phyloP scores from a whole-genome alignment of 2,797 vertebrate species.

The Cirrhinus mrigala region DNA sequence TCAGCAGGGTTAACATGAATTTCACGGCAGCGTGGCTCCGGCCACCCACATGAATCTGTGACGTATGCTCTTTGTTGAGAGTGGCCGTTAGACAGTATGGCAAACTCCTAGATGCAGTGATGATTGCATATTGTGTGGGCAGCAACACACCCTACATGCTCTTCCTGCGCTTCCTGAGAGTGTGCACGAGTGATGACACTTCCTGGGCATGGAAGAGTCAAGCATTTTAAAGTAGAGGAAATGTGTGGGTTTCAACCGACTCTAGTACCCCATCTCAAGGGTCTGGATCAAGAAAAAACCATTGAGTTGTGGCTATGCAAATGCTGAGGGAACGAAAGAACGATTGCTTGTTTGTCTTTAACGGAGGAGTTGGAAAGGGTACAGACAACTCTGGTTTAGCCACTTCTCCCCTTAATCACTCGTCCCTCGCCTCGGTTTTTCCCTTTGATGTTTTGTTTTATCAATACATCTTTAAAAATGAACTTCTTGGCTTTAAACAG shows the following conservation, averaged over 20 bases:
- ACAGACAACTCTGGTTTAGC: neutral
- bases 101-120: constrained; percentile 37
- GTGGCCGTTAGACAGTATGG: neutral
- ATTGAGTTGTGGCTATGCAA: constrained; percentile 51
- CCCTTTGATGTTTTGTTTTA: constrained; percentile 65
- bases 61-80: constrained; percentile 25
- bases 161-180: constrained; percentile 43
- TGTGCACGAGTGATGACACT: constrained; percentile 60
- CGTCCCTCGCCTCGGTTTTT: constrained; percentile 28
- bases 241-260: constrained; percentile 51
- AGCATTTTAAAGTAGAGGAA: constrained; percentile 53
- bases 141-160: constrained; percentile 25
- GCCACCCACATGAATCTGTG: constrained; percentile 52
- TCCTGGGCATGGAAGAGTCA: constrained; percentile 36
- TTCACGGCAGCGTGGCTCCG: constrained; percentile 31
- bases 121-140: constrained; percentile 48
- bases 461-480: constrained; percentile 48
- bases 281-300: constrained; percentile 29
- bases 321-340: constrained; percentile 44
- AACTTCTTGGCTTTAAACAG: constrained; percentile 54
- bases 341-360: constrained; percentile 45
- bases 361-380: constrained; percentile 21
- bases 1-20: constrained; percentile 47
- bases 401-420: neutral
- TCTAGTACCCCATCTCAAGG: constrained; percentile 53